Evolutionary conservation across 2,113 vertebrate species (phyloP), one percentile per base, ranked within the genome.

Genomic region (Apodemus sylvaticus): DNA sequence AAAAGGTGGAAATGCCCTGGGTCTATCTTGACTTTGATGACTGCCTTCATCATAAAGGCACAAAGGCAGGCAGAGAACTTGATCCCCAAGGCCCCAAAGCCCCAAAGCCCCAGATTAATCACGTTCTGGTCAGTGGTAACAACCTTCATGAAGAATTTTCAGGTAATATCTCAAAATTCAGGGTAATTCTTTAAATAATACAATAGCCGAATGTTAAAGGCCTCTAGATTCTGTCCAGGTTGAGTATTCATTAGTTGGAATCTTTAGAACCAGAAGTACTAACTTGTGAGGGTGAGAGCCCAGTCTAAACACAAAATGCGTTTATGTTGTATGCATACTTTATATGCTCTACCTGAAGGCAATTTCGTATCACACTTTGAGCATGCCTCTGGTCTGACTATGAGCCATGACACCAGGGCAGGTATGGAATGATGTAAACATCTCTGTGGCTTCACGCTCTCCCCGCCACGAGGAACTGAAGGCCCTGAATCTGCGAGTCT

Each of bases 141-240:
- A 94, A 91, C 39, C 77, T 89, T 77, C 34, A 53, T 9, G 2
- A 77, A 73, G 62, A 81, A 5, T 64, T 34, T 79, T 58, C 60
- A 29, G 74, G 3, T 51, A 53, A 20, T 77, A 29, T 91, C 26
- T 81, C 89, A 51, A 5, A 66, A 90, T 77, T 39, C 48, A 31
- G 7, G 45, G 51, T 70, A 71, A 91, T 76, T 90, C 34, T 87
- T 88, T 64, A 89, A 97, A 88, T 73, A 55, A 31, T 14, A 71
- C 36, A 10, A 74, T n/a, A 10, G 31, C 31, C 79, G 31, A 78
- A 74, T 4, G 42, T 10, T 26, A 76, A 73, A 62, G 48, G 19
- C 6, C 42, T 88, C 39, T 53, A 96, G 89, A 70, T 13, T 77
- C 16, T 70, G 14, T 55, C 13, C 39, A 55, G 45, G 71, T 12